Evolutionary conservation across 1,140 invertebrate genomes (phyloP).

Genomic region (Hormaphis cornu): DNA sequence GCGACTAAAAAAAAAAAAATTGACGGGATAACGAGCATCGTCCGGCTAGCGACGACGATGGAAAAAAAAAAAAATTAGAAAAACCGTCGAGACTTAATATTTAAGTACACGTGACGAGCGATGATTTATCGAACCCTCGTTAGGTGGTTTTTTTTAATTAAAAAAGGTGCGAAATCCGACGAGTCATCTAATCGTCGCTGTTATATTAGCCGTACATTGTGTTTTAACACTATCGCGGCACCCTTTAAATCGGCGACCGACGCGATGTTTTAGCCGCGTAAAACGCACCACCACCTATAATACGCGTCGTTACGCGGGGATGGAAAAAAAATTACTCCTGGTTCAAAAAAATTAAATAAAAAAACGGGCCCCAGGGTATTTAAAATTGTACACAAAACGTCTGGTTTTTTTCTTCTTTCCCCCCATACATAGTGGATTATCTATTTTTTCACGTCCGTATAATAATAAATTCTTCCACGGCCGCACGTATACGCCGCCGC

Average conservation of each 20-base stretch:
- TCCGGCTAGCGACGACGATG: not conserved
- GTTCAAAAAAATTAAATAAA: not conserved
- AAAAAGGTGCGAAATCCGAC: slow-evolving; percentile 28
- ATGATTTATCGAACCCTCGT: slow-evolving; percentile 28
- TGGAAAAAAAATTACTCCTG: not conserved
- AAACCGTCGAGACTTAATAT: no score
- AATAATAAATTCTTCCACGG: no score
- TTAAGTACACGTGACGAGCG: not conserved
- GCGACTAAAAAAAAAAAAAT: not conserved
- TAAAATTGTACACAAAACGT: not conserved
- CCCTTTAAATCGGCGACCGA: slow-evolving; percentile 16
- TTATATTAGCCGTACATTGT: no score
- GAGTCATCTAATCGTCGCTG: slow-evolving; percentile 29
- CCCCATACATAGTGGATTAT: not conserved
- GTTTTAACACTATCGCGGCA: no score
- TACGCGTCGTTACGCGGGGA: not conserved
- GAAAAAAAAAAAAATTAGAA: slow-evolving; percentile 21
- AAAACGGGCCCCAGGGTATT: not conserved
- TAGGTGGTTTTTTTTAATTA: slow-evolving; percentile 20
- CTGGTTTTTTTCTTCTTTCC: not conserved
- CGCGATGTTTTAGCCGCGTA: no score
- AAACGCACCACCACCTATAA: not conserved
- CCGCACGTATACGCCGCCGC: no score
- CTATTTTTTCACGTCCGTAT: not conserved
- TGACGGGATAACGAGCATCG: slow-evolving; percentile 23